Base-by-base conservation (phyloP, 2,888 invertebrate genomes). In the Thelaira solivaga region DNA sequence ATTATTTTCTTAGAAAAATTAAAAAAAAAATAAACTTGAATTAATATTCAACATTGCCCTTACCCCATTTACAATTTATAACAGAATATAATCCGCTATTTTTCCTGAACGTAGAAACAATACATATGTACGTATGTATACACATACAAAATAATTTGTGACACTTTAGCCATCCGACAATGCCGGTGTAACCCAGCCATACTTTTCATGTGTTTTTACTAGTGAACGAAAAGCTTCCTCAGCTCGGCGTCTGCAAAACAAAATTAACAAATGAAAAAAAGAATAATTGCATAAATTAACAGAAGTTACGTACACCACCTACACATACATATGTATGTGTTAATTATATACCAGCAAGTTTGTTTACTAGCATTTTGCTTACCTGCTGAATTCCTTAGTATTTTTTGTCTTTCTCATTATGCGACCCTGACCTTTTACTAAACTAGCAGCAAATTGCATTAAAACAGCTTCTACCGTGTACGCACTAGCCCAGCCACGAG, bases 111-210 rank as follows among this genome's bases (percentile, higher is more conserved):
- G 43, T 41, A 24, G 34, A 49, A 49, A 71, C 43, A 8, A 20
- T 18, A 62, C 16, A 10, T 34, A 18, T 16, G 41, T 18, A 41
- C 49, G 8, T 24, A 26, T 43, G 10, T 16, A 24, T 26, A 41
- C 5, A 20, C 13, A 5, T 29, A n/a, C 13, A 18, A 22, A 43
- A 41, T 34, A 24, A 65, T 75, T 67, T 34, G 20, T 10, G 68
- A 20, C 39, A 41, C 83, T 93, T 55, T 93, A 96, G 86, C 96
- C 96, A 88, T 96, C 96, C 49, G 95, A 93, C 79, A 96, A 90
- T 13, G 95, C 93, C 24, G 96, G 96, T 24, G 96, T 96, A 55
- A 96, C 96, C 96, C 96, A 96, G 64, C 96, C 96, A 86, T 96
- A 96, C 86, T 96, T 96, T 86, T 96, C 96, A 86, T 96, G 96